These are phyloP conservation scores for Megatriorchis doriae DNA, from an alignment of 2,113 vertebrate species.

Conservation along the genomic window DNA sequence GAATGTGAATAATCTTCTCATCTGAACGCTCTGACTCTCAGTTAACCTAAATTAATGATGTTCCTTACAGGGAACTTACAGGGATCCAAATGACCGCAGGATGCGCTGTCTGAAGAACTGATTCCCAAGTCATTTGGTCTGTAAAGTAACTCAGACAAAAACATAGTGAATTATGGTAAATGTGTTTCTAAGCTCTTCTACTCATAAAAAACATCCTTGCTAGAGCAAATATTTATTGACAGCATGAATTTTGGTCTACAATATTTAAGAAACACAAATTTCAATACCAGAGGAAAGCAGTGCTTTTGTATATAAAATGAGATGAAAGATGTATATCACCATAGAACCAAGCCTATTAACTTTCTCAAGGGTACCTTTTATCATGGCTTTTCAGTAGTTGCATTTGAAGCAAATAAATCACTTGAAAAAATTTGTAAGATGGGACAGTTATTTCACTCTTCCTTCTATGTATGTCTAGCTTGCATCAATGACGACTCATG, in stretches of 20 bases:
- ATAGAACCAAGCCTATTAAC: neutral
- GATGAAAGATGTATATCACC: neutral
- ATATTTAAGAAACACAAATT: neutral
- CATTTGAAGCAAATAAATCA: constrained; percentile 5
- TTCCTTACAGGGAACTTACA: neutral
- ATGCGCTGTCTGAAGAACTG: neutral
- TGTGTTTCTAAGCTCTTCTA: neutral
- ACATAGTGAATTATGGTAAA: neutral
- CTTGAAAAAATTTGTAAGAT: neutral
- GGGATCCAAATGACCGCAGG: neutral
- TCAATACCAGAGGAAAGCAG: neutral
- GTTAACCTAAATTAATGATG: neutral
- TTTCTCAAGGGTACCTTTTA: neutral
- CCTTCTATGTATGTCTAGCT: neutral
- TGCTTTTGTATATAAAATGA: neutral
- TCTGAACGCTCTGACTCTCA: neutral
- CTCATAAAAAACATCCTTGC: neutral
- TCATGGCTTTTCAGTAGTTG: neutral
- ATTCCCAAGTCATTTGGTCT: neutral
- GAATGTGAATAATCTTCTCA: neutral
- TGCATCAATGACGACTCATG: neutral
- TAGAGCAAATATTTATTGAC: neutral
- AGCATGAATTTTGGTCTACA: neutral
- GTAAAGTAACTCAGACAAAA: neutral
- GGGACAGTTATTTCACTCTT: neutral